phyloP scores from a whole-genome alignment of 2,888 invertebrate genomes.

The Hyppa rectilinea region DNA sequence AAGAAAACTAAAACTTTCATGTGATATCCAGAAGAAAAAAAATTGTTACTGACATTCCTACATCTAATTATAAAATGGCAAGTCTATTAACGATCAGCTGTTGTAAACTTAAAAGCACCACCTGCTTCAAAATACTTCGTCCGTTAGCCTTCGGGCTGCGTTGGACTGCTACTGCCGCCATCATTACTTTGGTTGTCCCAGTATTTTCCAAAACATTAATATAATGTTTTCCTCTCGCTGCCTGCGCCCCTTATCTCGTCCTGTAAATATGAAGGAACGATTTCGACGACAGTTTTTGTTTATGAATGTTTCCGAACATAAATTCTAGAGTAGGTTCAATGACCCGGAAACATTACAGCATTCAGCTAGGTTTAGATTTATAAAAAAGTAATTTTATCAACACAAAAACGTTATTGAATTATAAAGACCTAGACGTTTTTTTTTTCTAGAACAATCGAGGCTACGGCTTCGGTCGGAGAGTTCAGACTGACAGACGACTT shows the following conservation, averaged over 20 bases:
- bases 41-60: neutral
- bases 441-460: slow-evolving; percentile 11
- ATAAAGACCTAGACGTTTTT: neutral
- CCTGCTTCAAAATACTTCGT: slow-evolving; percentile 29
- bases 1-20: neutral
- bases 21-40: neutral
- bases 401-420: slow-evolving; percentile 32
- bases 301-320: slow-evolving; percentile 55
- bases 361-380: slow-evolving; percentile 31
- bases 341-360: slow-evolving; percentile 42
- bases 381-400: slow-evolving; percentile 23
- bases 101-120: slow-evolving; percentile 1
- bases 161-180: slow-evolving; percentile 3
- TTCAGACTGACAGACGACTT: slow-evolving; percentile 20
- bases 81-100: slow-evolving; percentile 4
- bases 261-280: slow-evolving; percentile 57
- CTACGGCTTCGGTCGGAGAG: neutral
- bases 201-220: slow-evolving; percentile 65
- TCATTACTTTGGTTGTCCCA: slow-evolving; percentile 52
- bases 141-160: slow-evolving; percentile 5
- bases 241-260: slow-evolving; percentile 62
- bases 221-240: slow-evolving; percentile 61
- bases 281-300: slow-evolving; percentile 61
- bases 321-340: slow-evolving; percentile 52
- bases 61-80: slow-evolving; percentile 1